Evolutionary conservation across 2,888 invertebrate species (phyloP).

Genomic region (Siphlonurus alternatus): DNA sequence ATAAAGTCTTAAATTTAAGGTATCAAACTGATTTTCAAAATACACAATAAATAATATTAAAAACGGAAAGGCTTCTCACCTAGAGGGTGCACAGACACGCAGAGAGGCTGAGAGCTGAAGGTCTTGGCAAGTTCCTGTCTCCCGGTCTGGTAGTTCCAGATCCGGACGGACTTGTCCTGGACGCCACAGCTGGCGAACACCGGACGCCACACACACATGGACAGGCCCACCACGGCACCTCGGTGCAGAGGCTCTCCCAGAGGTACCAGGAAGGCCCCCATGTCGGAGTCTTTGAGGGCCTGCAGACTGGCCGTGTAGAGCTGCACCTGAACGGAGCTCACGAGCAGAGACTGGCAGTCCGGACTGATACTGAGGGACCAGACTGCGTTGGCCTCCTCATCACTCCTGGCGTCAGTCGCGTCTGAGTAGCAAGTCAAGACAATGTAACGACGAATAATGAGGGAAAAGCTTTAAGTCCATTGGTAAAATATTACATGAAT

Average conservation of each 20-base stretch:
- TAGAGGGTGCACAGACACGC: constrained; percentile 54
- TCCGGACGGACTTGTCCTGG: constrained; percentile 64
- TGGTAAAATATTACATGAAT: too few species aligned
- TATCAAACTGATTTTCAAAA: too few species aligned
- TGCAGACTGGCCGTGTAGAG: constrained; percentile 49
- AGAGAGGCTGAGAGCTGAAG: constrained; percentile 67
- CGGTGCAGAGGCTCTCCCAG: constrained; percentile 64
- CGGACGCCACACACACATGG: constrained; percentile 79
- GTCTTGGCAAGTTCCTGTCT: constrained; percentile 58
- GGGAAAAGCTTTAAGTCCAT: too few species aligned
- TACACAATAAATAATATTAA: too few species aligned
- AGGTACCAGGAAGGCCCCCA: constrained; percentile 35
- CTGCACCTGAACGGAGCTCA: constrained; percentile 29
- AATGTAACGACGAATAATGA: too few species aligned
- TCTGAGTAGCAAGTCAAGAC: too few species aligned
- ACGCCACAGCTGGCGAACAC: constrained; percentile 67
- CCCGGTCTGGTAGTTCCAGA: constrained; percentile 85
- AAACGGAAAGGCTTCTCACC: too few species aligned
- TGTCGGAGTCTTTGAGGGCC: constrained; percentile 20
- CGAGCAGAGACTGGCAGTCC: constrained; percentile 37
- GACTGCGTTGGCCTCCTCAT: constrained; percentile 29
- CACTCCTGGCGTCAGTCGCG: constrained; percentile 13
- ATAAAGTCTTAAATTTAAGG: too few species aligned
- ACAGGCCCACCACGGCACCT: constrained; percentile 60
- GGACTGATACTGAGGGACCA: constrained; percentile 39